phyloP scores from a whole-genome alignment of 2,797 vertebrate species.

The Okamejei kenojei region DNA sequence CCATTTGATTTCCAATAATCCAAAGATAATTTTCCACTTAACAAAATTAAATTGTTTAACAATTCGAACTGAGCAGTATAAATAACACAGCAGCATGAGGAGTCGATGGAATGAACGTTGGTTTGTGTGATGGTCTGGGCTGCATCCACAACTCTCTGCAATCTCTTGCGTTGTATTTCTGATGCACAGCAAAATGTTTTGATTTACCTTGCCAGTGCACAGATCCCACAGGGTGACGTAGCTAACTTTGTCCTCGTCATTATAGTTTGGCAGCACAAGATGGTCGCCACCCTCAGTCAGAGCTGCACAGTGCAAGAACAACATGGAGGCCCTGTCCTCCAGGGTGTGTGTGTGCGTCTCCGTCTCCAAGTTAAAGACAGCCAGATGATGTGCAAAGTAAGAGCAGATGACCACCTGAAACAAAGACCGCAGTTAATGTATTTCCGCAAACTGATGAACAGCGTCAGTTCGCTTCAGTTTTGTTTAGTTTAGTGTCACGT shows the following conservation, averaged over 20 bases:
- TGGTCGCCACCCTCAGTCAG: conserved; percentile 48
- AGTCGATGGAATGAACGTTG: no score
- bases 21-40: background rate
- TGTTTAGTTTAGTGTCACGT: no score
- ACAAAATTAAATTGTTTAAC: background rate
- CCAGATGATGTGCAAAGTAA: conserved; percentile 50
- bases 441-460: background rate
- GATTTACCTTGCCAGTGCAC: conserved; percentile 44
- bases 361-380: conserved; percentile 50
- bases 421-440: background rate
- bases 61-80: background rate
- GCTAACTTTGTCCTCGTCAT: conserved; percentile 48
- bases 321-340: conserved; percentile 50
- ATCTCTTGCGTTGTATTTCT: no score
- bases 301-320: conserved; percentile 51
- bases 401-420: conserved; percentile 54
- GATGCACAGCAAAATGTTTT: background rate
- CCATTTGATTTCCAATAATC: background rate
- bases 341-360: conserved; percentile 51
- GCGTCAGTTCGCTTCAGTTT: no score
- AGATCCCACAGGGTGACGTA: conserved; percentile 54
- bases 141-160: no score
- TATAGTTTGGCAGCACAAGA: conserved; percentile 52
- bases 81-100: background rate
- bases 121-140: no score